Evolutionary conservation across 2,113 vertebrate species (phyloP), one percentile per base, ranked within the genome.

Genomic region (Bettongia penicillata): DNA sequence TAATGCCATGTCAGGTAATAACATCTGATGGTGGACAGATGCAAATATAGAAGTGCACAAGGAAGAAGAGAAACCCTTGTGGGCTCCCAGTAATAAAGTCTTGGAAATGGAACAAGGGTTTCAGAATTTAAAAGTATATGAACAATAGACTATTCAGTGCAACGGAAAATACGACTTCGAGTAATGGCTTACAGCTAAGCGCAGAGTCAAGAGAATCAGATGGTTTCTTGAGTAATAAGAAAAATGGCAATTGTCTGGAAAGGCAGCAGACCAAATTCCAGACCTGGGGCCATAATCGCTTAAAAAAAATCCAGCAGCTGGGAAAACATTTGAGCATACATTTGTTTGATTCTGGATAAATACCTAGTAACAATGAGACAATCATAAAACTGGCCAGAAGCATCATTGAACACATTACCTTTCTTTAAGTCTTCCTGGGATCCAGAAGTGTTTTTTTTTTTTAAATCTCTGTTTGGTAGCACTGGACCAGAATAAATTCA

Each of bases 41-140:
- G 94, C 90, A 97, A 97, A 98, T 43, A 96, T 37, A 94, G 97
- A 98, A 84, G 49, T 95, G 25, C 96, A 43, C 47, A 97, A 95
- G 84, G 84, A 94, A 94, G 43, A 96, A 43, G 89, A 94, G 49
- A 96, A 97, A 94, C 90, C 37, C 90, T 97, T 93, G 89, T 94
- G 91, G 91, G 89, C 31, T 94, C 97, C 48, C 93, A 97, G 68
- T 95, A 93, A 95, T 96, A 98, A 96, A 94, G 53, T 6, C 51
- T 96, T 93, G 90, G 91, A 97, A 96, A 94, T 94, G 51, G 91
- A 98, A 95, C 51, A 91, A 94, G 77, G 26, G 10, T 94, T 96
- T 52, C 93, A 25, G 51, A 92, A 57, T 91, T 94, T 96, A 95
- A 51, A 97, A 91, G 92, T 57, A 77, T 0, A 1, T 91, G 94